Conservation (phyloP, 1,140 invertebrate genomes). For the Lepidurus couesii region DNA sequence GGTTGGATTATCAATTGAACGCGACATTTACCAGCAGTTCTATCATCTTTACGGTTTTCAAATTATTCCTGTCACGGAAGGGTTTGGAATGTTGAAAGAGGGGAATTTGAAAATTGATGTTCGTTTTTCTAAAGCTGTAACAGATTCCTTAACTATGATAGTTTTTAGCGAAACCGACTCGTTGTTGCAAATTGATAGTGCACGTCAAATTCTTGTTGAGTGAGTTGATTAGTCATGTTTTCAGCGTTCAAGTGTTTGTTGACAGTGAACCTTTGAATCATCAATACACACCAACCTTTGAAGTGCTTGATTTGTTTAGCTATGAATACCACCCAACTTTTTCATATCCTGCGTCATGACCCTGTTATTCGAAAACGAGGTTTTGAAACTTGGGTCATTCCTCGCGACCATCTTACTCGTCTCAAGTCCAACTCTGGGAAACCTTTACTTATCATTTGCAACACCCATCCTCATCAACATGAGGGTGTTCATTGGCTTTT, state of each 20-base stretch:
- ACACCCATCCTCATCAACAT: too few relatives aligned
- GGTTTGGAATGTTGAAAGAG: neutral
- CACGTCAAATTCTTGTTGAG: neutral
- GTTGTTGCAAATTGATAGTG: neutral
- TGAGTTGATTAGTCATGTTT: neutral
- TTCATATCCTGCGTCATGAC: neutral
- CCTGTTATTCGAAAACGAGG: neutral
- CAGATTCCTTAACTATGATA: neutral
- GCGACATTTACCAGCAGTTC: neutral
- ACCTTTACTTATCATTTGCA: too few relatives aligned
- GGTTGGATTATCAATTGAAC: neutral
- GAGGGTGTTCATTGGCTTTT: too few relatives aligned
- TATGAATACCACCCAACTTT: too few relatives aligned
- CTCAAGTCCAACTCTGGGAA: too few relatives aligned
- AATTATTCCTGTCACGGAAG: neutral
- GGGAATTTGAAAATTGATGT: neutral
- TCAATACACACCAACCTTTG: too few relatives aligned
- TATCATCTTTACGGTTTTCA: neutral
- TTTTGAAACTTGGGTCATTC: too few relatives aligned
- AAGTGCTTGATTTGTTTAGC: too few relatives aligned
- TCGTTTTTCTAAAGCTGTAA: neutral
- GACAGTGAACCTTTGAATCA: too few relatives aligned
- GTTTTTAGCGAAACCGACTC: neutral
- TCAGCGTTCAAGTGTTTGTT: too few relatives aligned
- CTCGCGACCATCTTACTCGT: too few relatives aligned